phyloP scores from a whole-genome alignment of 2,113 vertebrate genomes.

The Cephalopterus ornatus region DNA sequence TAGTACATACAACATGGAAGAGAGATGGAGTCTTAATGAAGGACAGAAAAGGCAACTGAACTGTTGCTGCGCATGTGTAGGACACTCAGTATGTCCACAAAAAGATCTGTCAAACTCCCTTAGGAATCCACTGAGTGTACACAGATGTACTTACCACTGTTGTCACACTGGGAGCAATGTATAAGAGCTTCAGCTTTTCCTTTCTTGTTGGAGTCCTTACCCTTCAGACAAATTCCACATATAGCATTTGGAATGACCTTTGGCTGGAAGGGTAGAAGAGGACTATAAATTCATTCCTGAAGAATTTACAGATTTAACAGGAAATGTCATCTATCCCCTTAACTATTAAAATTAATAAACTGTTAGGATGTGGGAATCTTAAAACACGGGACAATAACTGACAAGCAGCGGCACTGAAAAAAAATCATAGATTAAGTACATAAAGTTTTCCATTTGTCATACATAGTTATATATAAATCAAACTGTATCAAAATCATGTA shows the following conservation, averaged over 20 bases:
- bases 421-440: neutral
- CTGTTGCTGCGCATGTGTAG: neutral
- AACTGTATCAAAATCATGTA: neutral
- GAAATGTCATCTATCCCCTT: constrained; percentile 52
- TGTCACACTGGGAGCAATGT: constrained; percentile 99
- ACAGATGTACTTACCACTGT: constrained; percentile 91
- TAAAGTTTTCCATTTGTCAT: neutral
- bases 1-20: neutral
- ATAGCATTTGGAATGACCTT: constrained; percentile 99
- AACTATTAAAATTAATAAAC: constrained; percentile 29
- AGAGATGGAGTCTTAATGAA: neutral
- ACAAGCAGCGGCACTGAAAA: neutral
- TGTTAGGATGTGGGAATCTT: neutral
- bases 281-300: constrained; percentile 91
- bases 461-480: neutral
- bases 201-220: constrained; percentile 98
- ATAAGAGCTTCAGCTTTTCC: constrained; percentile 95
- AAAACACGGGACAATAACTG: neutral
- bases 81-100: neutral
- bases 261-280: constrained; percentile 99
- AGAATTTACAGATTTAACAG: constrained; percentile 72
- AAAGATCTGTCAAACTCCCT: neutral
- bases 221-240: constrained; percentile 99
- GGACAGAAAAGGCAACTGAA: neutral
- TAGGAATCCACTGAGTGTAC: neutral